Evolutionary conservation across 2,797 vertebrate genomes (phyloP).

Genomic region (Danio tinwini): DNA sequence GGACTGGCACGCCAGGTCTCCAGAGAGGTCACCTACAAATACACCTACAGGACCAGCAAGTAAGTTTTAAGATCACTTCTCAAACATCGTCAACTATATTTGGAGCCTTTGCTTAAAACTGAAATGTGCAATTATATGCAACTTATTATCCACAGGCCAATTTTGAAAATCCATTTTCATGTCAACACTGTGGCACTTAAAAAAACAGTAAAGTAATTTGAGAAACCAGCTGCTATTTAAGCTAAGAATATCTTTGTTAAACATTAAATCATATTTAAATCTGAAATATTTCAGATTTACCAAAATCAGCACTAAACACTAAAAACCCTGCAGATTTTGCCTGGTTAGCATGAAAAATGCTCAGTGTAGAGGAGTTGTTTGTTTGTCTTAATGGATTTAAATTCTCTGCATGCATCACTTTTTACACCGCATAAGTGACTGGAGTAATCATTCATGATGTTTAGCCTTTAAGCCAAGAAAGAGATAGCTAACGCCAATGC

Average conservation of each 20-base stretch:
- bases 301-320: not conserved
- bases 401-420: conserved; percentile 1
- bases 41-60: conserved; percentile 98
- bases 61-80: conserved; percentile 71
- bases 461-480: conserved; percentile 36
- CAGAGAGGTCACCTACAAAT: conserved; percentile 98
- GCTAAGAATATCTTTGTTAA: too few species aligned
- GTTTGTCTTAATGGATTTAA: conserved; percentile 8
- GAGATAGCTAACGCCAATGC: conserved; percentile 18
- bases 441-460: conserved; percentile 25
- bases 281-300: fast-evolving
- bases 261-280: not conserved
- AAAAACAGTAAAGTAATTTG: not conserved
- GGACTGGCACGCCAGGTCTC: conserved; percentile 95
- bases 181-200: not conserved
- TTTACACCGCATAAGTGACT: conserved; percentile 13
- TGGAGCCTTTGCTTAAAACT: conserved; percentile 11
- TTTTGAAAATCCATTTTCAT: not conserved
- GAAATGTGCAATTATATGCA: not conserved
- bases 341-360: not conserved
- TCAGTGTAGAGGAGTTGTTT: not conserved
- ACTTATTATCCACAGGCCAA: not conserved
- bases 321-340: not conserved
- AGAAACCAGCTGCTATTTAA: not conserved
- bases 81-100: not conserved